Base-by-base conservation (phyloP, 2,888 invertebrate species). In the Eilema caniola region DNA sequence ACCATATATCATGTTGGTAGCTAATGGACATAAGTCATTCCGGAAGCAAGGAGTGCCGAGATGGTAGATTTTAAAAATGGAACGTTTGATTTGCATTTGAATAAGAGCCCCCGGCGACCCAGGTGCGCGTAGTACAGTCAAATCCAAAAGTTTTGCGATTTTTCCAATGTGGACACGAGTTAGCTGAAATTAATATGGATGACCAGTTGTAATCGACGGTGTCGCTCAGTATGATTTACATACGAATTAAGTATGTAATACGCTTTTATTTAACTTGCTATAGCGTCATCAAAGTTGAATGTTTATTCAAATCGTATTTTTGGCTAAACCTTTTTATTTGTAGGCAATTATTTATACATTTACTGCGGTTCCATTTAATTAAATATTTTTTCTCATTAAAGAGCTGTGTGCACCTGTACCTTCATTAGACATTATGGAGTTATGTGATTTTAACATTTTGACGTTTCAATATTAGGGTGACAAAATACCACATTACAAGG, bases 21-120 rank as follows among this genome's bases (percentile, higher is more conserved):
- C 86, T 82, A 89, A 89, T 92, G 92, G 90, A 93, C 91, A 92
- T 94, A 95, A 93, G 94, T 93, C 95, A 88, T 94, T 95, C 92
- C 93, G 93, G 94, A 94, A 93, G 90, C 90, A 89, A 93, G 91
- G 90, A 92, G 90, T 89, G 92, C 88, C 90, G 93, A 93, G 94
- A 95, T 94, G 94, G 94, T 95, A 94, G 93, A 95, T 94, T 95
- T 95, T 94, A 91, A 95, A 95, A 95, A 95, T 95, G 95, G 95
- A 94, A 95, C 95, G 93, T 94, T 95, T 95, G 95, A 95, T 95
- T 95, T 95, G 95, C 95, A 95, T 95, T 95, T 95, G 95, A 95
- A 95, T 95, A 91, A 92, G 93, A 91, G 94, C 94, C 94, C 94
- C 93, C 86, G 92, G 94, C 94, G 93, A 92, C 94, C 95, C 95